Base-by-base conservation (phyloP, 2,888 invertebrate species). In the Drosophila monieri region DNA sequence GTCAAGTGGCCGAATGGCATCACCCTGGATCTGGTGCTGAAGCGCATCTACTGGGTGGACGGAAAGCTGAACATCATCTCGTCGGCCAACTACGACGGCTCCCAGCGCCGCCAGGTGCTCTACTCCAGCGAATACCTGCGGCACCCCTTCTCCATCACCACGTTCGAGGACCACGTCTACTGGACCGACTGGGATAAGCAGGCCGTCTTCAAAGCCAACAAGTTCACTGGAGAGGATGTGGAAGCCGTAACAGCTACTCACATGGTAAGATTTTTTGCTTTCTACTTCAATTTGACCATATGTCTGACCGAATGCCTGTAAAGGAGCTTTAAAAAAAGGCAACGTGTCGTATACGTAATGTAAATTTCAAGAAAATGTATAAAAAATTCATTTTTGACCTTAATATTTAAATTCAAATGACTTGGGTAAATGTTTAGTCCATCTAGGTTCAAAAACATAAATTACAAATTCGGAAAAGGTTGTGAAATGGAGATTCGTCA, bases 171-270 rank as follows among this genome's bases (percentile, higher is more conserved):
- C 91, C 96, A 94, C 92, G 94, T 99, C 30, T 99, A 98, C 93
- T 99, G 99, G 98, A 97, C 98, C 12, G 99, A 99, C 91, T 99
- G 99, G 99, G 96, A 97, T 89, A 96, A 96, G 87, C 96, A 97
- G 74, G 96, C 97, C 0, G 97, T 98, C 61, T 96, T 95, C 92
- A 95, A 95, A 88, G 97, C 97, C 3, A 97, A 97, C 92, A 98
- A 98, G 92, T 98, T 97, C 90, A 97, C 95, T 75, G 97, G 97
- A 10, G 94, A 95, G 80, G 95, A 96, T 85, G 93, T 96, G 1
- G 94, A 95, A 77, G 93, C 96, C 14, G 94, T 97, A 65, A 96
- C 96, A 48, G 95, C 96, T 8, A 93, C 95, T n/a, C 95, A 95
- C 89, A 95, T 95, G 93, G 96, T 96, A 91, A 92, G 21, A 4